A percentile compares a stretch with the other conserved stretches of the same genome.
Conservation (phyloP, 1,140 invertebrate species). For the Coboldia fuscipes region DNA sequence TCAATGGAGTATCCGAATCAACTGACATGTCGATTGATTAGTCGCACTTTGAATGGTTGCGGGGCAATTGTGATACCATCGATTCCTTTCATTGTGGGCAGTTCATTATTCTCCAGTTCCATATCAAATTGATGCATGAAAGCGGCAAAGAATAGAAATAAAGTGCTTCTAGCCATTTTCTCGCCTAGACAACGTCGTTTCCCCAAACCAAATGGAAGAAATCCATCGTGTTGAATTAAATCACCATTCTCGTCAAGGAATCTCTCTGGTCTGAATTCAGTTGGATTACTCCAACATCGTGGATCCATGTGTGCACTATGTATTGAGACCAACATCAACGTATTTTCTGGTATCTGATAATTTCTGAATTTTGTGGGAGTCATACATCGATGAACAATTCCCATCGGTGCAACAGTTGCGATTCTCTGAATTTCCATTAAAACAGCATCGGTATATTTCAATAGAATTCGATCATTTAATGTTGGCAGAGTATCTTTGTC, state of each 20-base stretch:
- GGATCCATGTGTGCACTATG: conserved; percentile 44
- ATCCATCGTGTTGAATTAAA: conserved; percentile 28
- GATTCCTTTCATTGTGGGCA: conserved; percentile 17
- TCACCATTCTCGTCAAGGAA: conserved; percentile 41
- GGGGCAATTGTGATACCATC: conserved; percentile 29
- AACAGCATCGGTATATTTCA: conserved; percentile 36
- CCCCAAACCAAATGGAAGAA: conserved; percentile 46
- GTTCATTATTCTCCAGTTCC: conserved; percentile 12
- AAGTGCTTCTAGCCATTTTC: conserved; percentile 26
- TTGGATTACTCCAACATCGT: conserved; percentile 41
- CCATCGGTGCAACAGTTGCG: conserved; percentile 32
- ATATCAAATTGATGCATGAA: conserved; percentile 29
- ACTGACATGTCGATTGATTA: too few species aligned
- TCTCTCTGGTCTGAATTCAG: conserved; percentile 42
- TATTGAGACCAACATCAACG: conserved; percentile 40
- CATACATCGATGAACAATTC: conserved; percentile 31
- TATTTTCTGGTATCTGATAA: conserved; percentile 45
- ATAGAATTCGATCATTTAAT: conserved; percentile 33
- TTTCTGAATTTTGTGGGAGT: conserved; percentile 29
- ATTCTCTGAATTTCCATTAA: conserved; percentile 35
- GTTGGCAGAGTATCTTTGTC: conserved; percentile 29
- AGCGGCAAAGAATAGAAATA: conserved; percentile 29
- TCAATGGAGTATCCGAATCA: too few species aligned
- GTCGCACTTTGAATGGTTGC: conserved; percentile 20
- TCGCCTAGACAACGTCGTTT: conserved; percentile 39